Evolutionary conservation across 2,888 invertebrate genomes (phyloP).

Genomic region (Drosophila melanosoma): DNA sequence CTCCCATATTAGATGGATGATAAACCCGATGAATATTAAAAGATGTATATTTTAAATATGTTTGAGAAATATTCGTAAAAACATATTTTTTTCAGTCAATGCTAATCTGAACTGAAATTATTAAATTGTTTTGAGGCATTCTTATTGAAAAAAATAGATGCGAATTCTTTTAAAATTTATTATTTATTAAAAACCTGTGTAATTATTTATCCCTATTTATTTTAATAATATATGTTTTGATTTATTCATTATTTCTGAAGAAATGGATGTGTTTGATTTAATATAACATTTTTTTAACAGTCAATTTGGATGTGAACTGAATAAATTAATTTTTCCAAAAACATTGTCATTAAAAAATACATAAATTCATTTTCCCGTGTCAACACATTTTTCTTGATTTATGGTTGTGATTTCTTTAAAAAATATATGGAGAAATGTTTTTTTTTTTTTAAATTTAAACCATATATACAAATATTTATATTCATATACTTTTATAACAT

Average conservation of each 20-base stretch:
- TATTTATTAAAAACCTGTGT: too few relatives aligned
- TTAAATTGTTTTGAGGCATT: background rate
- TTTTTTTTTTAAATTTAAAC: background rate
- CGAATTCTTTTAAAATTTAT: background rate
- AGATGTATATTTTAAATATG: background rate
- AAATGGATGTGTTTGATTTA: too few relatives aligned
- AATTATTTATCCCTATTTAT: too few relatives aligned
- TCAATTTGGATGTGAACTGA: background rate
- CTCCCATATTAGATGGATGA: background rate
- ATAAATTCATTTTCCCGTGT: background rate
- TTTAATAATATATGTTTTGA: too few relatives aligned
- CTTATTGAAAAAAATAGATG: background rate
- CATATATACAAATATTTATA: background rate
- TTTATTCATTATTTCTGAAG: too few relatives aligned
- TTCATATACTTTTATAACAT: background rate
- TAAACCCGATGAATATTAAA: background rate
- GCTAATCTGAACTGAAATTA: background rate
- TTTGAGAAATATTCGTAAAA: background rate
- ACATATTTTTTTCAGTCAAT: too few relatives aligned
- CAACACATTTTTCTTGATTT: background rate
- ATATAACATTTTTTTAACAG: too few relatives aligned
- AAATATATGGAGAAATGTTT: background rate
- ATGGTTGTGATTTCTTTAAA: background rate
- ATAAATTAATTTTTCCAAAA: background rate
- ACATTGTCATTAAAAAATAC: background rate